A percentile compares a stretch with the other conserved stretches of the same genome.
These are phyloP conservation scores for Erannis defoliaria DNA, from an alignment of 2,888 invertebrate species.

Conservation along the genomic window DNA sequence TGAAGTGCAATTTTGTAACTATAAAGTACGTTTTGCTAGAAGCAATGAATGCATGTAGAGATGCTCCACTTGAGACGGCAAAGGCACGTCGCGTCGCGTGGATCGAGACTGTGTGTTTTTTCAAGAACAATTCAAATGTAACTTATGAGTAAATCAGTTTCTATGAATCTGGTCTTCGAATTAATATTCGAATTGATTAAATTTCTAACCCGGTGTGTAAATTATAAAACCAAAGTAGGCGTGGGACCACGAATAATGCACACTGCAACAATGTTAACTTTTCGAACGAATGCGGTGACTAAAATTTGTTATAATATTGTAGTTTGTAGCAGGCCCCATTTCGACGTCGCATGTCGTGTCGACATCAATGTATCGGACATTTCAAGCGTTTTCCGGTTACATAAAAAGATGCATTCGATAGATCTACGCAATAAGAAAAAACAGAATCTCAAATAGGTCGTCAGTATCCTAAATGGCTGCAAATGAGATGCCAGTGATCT, in stretches of 20 bases:
- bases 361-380: not conserved
- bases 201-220: not conserved
- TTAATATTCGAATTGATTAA: conserved; percentile 6
- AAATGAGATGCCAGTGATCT: conserved; percentile 61
- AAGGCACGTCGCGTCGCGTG: conserved; percentile 67
- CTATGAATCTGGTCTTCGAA: not conserved
- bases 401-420: conserved; percentile 1
- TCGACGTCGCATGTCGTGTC: not conserved
- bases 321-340: not conserved
- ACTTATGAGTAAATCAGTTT: conserved; percentile 3
- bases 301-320: not conserved
- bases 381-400: not conserved
- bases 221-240: not conserved
- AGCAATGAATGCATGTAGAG: conserved; percentile 64
- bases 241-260: not conserved
- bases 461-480: conserved; percentile 55
- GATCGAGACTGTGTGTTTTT: conserved; percentile 52
- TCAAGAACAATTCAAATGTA: conserved; percentile 36
- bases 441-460: conserved; percentile 52
- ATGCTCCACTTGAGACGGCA: conserved; percentile 70
- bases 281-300: not conserved
- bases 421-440: conserved; percentile 35
- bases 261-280: not conserved
- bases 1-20: not conserved
- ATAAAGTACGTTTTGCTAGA: conserved; percentile 5